Base-by-base conservation (phyloP, 1,140 invertebrate species). In the Oryctes rhinoceros region DNA sequence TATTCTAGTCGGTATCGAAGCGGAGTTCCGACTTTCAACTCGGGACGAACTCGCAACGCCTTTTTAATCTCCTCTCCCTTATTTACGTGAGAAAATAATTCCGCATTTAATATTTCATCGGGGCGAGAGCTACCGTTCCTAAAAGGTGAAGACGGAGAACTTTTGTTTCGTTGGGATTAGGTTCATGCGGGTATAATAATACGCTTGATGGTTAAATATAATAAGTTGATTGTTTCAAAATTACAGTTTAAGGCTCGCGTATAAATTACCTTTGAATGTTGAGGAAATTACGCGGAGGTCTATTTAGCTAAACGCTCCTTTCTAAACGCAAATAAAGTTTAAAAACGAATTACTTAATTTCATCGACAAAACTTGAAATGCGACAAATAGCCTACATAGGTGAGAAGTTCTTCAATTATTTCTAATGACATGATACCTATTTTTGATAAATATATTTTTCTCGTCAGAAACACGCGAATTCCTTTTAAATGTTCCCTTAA, bases 11-110 rank as follows among this genome's bases (percentile, higher is more conserved):
- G 11, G 65, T 30, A 35, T 71, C 20, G 10, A 5, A 24, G 6
- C 65, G 35, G 65, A 71, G 20, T 71, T 37, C 35, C 65, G 20
- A 71, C 15, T 71, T 71, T 71, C 65, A 71, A 71, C 65, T 71
- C 10, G n/a, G 65, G n/a, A 71, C 35, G 65, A 11, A 9, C 20
- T 35, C 24, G 0, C 65, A 71, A 37, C 35, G 65, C 65, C 65
- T 71, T 71, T 71, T 71, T 71, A 71, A 71, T 71, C 65, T 71
- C 65, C 20, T 24, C 65, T 71, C 1, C 65, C n/a, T 30, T 71
- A 71, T 71, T 71, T 71, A 11, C 65, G n/a, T 71, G 24, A 24
- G 24, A 11, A 71, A 71, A 71, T 71, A 71, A 71, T 35, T 30
- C 20, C 35, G 10, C 65, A 71, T 24, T 37, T 71, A 71, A 71